Percentiles rank a stretch among this genome's conserved stretches.
Evolutionary conservation across 1,140 invertebrate genomes (phyloP).

Genomic region (Cepaea nemoralis): DNA sequence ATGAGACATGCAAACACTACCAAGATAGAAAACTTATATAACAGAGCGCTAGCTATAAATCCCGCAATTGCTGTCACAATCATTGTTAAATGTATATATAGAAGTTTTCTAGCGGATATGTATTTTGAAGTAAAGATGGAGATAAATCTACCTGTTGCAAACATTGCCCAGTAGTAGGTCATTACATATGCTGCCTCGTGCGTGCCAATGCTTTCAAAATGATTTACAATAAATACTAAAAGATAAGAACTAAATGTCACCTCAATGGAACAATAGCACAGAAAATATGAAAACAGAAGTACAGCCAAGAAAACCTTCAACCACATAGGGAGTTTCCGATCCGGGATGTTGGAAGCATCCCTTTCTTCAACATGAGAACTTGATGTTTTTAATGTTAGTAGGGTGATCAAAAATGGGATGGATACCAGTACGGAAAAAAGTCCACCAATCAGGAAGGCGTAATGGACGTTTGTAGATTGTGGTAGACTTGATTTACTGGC

Average conservation of each 20-base stretch:
- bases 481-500: neutral
- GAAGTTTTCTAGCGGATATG: neutral
- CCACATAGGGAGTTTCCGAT: slow-evolving; percentile 15
- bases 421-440: slow-evolving; percentile 24
- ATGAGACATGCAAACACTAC: slow-evolving; percentile 1
- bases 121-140: slow-evolving; percentile 17
- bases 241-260: slow-evolving; percentile 50
- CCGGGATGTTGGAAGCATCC: neutral
- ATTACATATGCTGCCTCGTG: neutral
- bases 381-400: neutral
- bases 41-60: slow-evolving; percentile 12
- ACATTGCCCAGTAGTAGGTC: slow-evolving; percentile 2
- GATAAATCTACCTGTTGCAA: slow-evolving; percentile 22
- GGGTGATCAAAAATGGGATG: slow-evolving; percentile 17
- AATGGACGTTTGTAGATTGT: slow-evolving; percentile 22
- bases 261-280: slow-evolving; percentile 51
- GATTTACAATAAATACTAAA: slow-evolving; percentile 47
- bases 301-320: slow-evolving; percentile 39
- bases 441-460: slow-evolving; percentile 40
- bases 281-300: slow-evolving; percentile 19
- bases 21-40: neutral
- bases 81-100: neutral
- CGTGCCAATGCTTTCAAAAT: slow-evolving; percentile 3
- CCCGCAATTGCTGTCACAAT: neutral
- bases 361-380: neutral